phyloP scores from a whole-genome alignment of 2,113 vertebrate genomes.

The Ifrita kowaldi region DNA sequence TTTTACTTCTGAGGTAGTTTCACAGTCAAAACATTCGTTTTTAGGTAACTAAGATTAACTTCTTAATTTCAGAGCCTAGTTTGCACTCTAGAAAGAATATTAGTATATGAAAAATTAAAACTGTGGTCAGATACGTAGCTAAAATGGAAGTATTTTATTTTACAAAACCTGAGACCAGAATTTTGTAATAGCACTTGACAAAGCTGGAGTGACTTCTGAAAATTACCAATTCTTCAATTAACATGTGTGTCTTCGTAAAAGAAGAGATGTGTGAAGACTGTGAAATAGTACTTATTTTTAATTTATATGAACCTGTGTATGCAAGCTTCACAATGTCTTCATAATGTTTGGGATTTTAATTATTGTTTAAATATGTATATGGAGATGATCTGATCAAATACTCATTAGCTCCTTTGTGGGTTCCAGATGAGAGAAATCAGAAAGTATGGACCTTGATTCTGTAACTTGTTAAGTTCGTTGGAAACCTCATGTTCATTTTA shows the following conservation, averaged over 20 bases:
- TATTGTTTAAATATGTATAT: neutral
- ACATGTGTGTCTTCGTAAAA: neutral
- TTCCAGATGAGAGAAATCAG: neutral
- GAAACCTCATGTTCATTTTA: constrained; percentile 8
- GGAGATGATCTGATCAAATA: neutral
- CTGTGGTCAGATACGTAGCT: neutral
- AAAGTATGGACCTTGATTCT: neutral
- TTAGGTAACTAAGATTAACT: neutral
- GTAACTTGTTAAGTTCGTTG: neutral
- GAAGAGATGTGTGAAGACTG: neutral
- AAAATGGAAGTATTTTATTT: neutral
- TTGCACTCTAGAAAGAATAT: neutral
- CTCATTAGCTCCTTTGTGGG: neutral
- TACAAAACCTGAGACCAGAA: neutral
- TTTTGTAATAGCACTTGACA: neutral
- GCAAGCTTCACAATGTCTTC: neutral
- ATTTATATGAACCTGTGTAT: neutral
- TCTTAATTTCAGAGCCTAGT: neutral
- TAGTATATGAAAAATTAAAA: neutral
- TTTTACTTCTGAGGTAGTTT: neutral
- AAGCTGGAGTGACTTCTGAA: neutral
- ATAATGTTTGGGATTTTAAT: neutral
- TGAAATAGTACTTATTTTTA: neutral
- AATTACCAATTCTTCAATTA: neutral
- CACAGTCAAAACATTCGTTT: neutral